Evolutionary conservation across 2,888 invertebrate species (phyloP).

Genomic region (Caenorhabditis becei): DNA sequence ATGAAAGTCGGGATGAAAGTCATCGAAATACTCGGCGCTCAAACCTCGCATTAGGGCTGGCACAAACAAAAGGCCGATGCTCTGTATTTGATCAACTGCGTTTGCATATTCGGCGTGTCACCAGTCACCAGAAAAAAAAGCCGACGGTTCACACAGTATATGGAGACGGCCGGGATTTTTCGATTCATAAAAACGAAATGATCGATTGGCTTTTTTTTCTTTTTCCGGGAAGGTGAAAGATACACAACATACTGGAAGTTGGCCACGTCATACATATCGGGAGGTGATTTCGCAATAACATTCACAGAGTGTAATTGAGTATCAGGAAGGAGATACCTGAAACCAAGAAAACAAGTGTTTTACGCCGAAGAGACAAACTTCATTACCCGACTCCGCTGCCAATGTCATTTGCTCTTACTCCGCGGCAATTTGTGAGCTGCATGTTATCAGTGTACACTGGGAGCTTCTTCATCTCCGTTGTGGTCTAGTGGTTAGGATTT

Average conservation of each 20-base stretch:
- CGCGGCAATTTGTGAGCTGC: background rate
- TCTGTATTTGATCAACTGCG: conserved; percentile 64
- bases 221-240: conserved; percentile 7
- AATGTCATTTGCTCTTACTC: background rate
- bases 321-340: too few relatives aligned
- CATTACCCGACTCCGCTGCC: background rate
- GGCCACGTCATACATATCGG: background rate
- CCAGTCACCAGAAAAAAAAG: conserved; percentile 29
- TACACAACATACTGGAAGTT: conserved; percentile 6
- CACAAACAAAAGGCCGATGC: conserved; percentile 51
- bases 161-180: conserved; percentile 28
- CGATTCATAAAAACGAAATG: conserved; percentile 35
- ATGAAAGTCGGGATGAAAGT: conserved; percentile 56
- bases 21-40: conserved; percentile 60
- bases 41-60: conserved; percentile 40
- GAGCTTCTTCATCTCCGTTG: conserved; percentile 38
- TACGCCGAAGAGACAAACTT: background rate
- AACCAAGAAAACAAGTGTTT: conserved; percentile 14
- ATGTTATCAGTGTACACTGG: background rate
- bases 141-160: conserved; percentile 52
- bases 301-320: background rate
- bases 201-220: conserved; percentile 22
- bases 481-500: conserved; percentile 67
- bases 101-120: conserved; percentile 62
- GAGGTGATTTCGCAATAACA: conserved; percentile 8